A percentile compares a stretch with the other conserved stretches of the same genome.
Conservation (phyloP, 2,113 vertebrate species). For the Rhynchopsitta pachyrhyncha region DNA sequence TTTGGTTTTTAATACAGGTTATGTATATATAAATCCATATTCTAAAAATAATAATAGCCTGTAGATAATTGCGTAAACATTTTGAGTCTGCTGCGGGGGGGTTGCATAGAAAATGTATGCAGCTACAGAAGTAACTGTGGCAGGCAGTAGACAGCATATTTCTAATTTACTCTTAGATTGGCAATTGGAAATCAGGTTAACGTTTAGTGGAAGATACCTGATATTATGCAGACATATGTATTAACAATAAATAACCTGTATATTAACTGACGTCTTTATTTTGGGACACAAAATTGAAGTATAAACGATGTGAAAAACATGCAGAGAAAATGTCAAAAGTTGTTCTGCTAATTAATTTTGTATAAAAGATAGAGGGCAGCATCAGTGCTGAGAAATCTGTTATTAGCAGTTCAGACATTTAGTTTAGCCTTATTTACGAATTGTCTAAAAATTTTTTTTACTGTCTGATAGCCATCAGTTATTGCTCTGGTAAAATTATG, state of each 20-base stretch:
- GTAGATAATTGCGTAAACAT: not conserved
- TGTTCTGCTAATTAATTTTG: not conserved
- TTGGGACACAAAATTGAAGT: not conserved
- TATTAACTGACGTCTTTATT: not conserved
- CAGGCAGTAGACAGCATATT: not conserved
- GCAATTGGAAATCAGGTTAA: not conserved
- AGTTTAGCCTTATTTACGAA: not conserved
- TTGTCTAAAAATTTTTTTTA: not conserved
- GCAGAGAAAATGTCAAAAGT: not conserved
- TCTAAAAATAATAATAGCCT: not conserved
- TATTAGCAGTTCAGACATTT: not conserved
- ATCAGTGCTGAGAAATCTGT: not conserved
- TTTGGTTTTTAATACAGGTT: not conserved
- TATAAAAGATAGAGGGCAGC: not conserved
- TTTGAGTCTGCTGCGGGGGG: not conserved
- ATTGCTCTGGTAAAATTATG: not conserved
- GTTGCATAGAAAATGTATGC: not conserved
- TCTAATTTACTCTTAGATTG: accelerated
- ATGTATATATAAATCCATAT: not conserved
- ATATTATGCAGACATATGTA: not conserved
- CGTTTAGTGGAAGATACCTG: not conserved
- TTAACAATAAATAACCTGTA: not conserved
- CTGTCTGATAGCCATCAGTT: not conserved
- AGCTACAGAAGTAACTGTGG: not conserved
- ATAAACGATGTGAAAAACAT: not conserved